A percentile compares a stretch with the other conserved stretches of the same genome.
phyloP scores from a whole-genome alignment of 2,797 vertebrate species.

The Eulemur mongoz region DNA sequence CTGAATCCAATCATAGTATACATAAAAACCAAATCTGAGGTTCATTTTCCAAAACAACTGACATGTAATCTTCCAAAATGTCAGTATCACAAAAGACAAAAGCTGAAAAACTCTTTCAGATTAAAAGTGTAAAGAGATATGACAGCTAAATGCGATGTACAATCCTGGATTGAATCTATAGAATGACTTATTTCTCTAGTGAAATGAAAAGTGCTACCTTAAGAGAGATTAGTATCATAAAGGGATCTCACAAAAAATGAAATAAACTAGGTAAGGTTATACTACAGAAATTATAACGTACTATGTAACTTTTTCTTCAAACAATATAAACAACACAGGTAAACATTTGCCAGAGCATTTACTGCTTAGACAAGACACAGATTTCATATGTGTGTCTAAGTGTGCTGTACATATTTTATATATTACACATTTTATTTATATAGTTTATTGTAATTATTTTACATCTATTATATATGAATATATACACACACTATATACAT shows the following conservation, averaged over 20 bases:
- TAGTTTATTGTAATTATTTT: background rate
- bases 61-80: background rate
- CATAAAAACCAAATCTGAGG: background rate
- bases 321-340: background rate
- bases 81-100: background rate
- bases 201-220: background rate
- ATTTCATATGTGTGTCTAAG: too few relatives aligned
- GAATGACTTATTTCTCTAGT: background rate
- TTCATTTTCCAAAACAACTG: background rate
- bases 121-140: background rate
- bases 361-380: background rate
- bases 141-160: background rate
- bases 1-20: background rate
- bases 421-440: background rate
- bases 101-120: background rate
- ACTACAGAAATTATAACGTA: background rate
- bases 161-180: background rate
- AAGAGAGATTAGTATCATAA: background rate
- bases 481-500: background rate
- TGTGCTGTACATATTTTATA: background rate
- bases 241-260: background rate
- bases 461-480: background rate
- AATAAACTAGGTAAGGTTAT: background rate
- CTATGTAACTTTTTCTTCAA: background rate
- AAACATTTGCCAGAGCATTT: background rate